Evolutionary conservation across 1,140 invertebrate species (phyloP).

Genomic region (Stegodyphus mimosarum): DNA sequence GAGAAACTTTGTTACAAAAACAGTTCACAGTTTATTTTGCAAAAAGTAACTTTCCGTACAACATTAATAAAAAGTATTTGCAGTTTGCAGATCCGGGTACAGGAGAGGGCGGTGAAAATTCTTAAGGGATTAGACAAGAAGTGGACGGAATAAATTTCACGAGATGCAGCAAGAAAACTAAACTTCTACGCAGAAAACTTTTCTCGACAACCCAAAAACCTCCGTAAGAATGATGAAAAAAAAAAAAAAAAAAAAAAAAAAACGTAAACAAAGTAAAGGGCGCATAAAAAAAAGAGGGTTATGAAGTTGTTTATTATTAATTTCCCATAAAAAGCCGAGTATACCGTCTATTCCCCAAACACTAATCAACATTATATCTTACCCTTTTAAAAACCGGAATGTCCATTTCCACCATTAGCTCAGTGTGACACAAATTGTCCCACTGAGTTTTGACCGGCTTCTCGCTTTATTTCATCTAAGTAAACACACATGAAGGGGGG

Average conservation of each 20-base stretch:
- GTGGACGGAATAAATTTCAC: no score
- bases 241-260: slow-evolving; percentile 3
- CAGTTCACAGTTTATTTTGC: no score
- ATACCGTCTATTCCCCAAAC: neutral
- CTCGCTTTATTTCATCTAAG: slow-evolving; percentile 23
- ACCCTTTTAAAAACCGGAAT: slow-evolving; percentile 38
- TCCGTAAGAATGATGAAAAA: no score
- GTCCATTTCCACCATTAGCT: slow-evolving; percentile 33
- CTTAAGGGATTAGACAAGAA: no score
- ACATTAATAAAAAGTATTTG: no score
- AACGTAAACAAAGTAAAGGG: slow-evolving; percentile 5
- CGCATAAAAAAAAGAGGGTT: neutral
- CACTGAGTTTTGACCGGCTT: slow-evolving; percentile 17
- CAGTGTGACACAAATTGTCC: slow-evolving; percentile 52
- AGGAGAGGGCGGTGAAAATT: no score
- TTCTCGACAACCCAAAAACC: no score
- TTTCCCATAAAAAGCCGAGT: neutral
- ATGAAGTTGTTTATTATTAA: neutral
- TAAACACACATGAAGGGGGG: slow-evolving; percentile 14
- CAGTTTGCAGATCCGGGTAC: no score
- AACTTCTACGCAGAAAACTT: no score
- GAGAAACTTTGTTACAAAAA: no score
- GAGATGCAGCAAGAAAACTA: no score
- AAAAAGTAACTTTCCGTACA: no score
- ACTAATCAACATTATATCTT: slow-evolving; percentile 45